Base-by-base conservation (phyloP, 1,140 invertebrate species). In the Drosophila quadrilineata region DNA sequence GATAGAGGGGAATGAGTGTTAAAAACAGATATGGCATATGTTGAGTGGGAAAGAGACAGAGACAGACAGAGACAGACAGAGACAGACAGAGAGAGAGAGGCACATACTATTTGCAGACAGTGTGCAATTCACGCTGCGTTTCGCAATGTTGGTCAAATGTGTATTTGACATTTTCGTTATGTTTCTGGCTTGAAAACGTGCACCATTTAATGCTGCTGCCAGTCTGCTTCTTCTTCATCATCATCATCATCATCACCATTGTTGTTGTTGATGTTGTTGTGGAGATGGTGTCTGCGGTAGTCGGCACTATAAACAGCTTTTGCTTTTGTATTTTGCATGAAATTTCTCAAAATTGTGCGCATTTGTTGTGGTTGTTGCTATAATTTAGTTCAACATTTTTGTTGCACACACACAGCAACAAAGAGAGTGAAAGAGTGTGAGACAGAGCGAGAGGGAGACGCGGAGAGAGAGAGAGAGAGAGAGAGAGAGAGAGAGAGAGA, bases 161-260 rank as follows among this genome's bases (percentile, higher is more conserved):
- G 77, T 73, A 53, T 76, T 84, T 82, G 77, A 82, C 77, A 82
- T 82, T 82, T 82, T 82, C 77, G 73, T 76, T 82, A 76, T 82
- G 77, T 82, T 84, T 38, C 22, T 49, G 66, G 28, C 22, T 33
- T 31, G 53, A 28, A 60, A 65, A 73, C 69, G 77, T 84, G 72
- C 46, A 53, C 73, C 77, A 82, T 84, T 82, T 77, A 84, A 84
- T 84, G 73, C 73, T 50, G 45, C 12, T 41, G 31, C 46, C 19
- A 43, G 45, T 57, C 16, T 40, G 43, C 19, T 12, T 52, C 36
- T 24, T 52, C 24, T 31, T 60, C 10, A 12, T 60, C 38, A 17
- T 43, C 35, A 5, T 24, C 43, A 28, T 17, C n/a, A 3, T 46
- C 24, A 40, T 22, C 35, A 12, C 8, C 43, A 28, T 12, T 26